Conservation (phyloP, 2,113 vertebrate species). For the Megaceryle torquata region DNA sequence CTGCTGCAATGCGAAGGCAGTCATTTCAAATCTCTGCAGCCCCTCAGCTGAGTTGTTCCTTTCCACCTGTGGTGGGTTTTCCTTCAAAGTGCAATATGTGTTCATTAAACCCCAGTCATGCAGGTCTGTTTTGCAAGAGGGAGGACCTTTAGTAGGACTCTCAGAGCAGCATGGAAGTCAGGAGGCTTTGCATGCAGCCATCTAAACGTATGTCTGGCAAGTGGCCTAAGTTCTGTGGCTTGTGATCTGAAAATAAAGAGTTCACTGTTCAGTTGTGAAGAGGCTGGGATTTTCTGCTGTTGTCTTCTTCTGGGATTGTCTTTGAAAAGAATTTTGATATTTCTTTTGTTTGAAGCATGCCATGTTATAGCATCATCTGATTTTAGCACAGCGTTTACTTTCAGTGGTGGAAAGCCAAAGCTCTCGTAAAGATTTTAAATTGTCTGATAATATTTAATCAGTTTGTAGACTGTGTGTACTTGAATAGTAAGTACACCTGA, state of each 20-base stretch:
- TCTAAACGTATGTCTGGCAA: neutral
- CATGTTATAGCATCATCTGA: neutral
- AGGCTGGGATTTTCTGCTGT: neutral
- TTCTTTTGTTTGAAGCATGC: neutral
- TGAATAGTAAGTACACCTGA: slow-evolving; percentile 50
- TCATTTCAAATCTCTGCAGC: neutral
- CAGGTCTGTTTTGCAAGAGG: neutral
- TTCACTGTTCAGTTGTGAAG: neutral
- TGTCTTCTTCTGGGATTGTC: neutral
- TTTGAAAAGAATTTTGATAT: neutral
- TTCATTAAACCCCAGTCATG: neutral
- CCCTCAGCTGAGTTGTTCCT: neutral
- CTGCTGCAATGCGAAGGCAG: neutral
- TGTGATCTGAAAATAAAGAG: neutral
- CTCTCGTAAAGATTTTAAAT: slow-evolving; percentile 18
- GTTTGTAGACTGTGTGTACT: neutral
- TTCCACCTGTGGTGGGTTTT: neutral
- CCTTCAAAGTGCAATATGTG: neutral
- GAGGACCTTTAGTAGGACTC: neutral
- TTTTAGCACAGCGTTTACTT: slow-evolving; percentile 11
- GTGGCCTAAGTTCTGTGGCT: neutral
- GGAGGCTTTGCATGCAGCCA: neutral
- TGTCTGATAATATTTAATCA: slow-evolving; percentile 48
- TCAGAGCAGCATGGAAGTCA: fast-evolving
- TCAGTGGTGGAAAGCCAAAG: neutral